Evolutionary conservation across 2,113 vertebrate genomes (phyloP).

Genomic region (Capreolus pygargus): DNA sequence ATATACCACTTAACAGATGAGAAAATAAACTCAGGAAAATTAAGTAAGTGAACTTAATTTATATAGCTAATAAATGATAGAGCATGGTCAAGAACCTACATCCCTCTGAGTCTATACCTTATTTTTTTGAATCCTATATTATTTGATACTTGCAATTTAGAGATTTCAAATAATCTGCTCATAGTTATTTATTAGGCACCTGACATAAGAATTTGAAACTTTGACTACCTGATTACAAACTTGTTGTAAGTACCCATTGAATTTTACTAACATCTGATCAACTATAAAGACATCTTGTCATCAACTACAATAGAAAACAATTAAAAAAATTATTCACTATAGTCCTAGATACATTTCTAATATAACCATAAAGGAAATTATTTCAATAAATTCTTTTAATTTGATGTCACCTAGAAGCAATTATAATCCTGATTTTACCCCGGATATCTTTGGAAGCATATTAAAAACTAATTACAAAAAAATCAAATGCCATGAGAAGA

Average conservation of each 20-base stretch:
- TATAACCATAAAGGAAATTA: constrained; percentile 27
- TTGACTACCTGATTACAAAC: not conserved
- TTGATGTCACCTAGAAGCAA: constrained; percentile 40
- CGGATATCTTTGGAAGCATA: constrained; percentile 48
- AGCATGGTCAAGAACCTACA: not conserved
- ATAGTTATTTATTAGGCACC: not conserved
- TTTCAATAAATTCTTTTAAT: constrained; percentile 57
- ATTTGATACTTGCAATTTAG: not conserved
- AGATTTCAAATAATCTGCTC: not conserved
- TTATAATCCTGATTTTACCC: constrained; percentile 42
- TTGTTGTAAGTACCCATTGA: not conserved
- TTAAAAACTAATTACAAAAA: constrained; percentile 53
- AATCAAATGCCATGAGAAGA: not conserved
- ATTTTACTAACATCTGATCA: not conserved
- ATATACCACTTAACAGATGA: not conserved
- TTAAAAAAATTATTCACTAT: constrained; percentile 32
- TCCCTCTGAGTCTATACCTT: not conserved
- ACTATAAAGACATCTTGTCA: not conserved
- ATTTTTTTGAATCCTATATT: not conserved
- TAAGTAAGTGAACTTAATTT: not conserved
- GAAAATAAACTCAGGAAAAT: not conserved
- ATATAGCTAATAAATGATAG: not conserved
- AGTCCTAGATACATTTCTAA: not conserved
- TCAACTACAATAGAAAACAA: not conserved
- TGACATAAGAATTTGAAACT: not conserved